A percentile compares a stretch with the other conserved stretches of the same genome.
These are phyloP conservation scores for Gallinago jamesoni DNA, from an alignment of 2,113 vertebrate genomes.

Conservation along the genomic window DNA sequence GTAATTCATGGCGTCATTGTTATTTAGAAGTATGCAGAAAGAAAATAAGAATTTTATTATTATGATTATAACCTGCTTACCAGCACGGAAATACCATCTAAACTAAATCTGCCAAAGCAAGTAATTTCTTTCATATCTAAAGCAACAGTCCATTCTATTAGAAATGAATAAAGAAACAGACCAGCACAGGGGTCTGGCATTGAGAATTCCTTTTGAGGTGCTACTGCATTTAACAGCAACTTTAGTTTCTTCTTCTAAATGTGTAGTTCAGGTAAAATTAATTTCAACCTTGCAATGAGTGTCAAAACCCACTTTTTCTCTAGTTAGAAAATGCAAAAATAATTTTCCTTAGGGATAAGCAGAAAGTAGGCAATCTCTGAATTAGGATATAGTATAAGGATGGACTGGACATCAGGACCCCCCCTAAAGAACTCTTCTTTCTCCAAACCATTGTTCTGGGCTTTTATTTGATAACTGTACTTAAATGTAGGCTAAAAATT, in stretches of 20 bases:
- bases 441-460: background rate
- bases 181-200: background rate
- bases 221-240: background rate
- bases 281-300: background rate
- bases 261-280: background rate
- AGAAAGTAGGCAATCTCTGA: background rate
- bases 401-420: background rate
- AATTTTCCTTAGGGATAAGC: background rate
- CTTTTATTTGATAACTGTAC: background rate
- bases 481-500: background rate
- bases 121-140: background rate
- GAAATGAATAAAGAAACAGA: background rate
- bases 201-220: background rate
- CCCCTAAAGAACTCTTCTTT: background rate
- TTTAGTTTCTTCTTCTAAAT: background rate
- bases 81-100: background rate
- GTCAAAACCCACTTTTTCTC: background rate
- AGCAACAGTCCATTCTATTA: background rate
- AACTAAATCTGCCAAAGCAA: background rate
- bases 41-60: background rate
- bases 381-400: background rate
- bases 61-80: background rate
- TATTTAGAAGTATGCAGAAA: background rate
- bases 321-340: background rate
- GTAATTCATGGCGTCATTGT: background rate